These are phyloP conservation scores for Colostygia pectinataria DNA, from an alignment of 2,888 invertebrate genomes.

Conservation along the genomic window DNA sequence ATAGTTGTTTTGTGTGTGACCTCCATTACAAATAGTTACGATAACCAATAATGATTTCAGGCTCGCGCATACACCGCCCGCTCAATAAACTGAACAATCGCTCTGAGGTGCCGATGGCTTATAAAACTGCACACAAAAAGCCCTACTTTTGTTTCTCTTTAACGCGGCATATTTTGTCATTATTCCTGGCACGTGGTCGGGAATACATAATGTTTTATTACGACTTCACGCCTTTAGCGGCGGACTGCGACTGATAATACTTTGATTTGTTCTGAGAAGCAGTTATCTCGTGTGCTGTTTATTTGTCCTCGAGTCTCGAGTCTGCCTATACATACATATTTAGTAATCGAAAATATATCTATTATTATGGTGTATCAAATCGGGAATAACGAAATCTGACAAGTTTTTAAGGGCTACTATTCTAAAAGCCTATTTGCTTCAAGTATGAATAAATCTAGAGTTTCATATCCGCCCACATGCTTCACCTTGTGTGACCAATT, in stretches of 20 bases:
- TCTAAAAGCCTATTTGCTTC: background rate
- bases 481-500: constrained; percentile 2
- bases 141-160: constrained; percentile 69
- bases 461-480: constrained; percentile 15
- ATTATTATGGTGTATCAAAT: no score
- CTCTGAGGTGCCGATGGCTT: constrained; percentile 67
- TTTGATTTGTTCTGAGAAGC: constrained; percentile 76
- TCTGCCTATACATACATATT: no score
- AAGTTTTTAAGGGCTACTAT: no score
- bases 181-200: constrained; percentile 76
- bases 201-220: constrained; percentile 82
- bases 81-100: constrained; percentile 53
- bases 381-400: no score
- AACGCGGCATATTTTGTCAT: constrained; percentile 69
- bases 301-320: constrained; percentile 26
- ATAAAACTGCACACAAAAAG: constrained; percentile 66
- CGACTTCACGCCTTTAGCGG: constrained; percentile 77
- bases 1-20: background rate
- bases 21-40: constrained; percentile 23
- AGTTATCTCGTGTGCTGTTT: constrained; percentile 56
- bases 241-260: constrained; percentile 71
- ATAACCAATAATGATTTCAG: constrained; percentile 29
- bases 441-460: constrained; percentile 13
- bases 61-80: constrained; percentile 38
- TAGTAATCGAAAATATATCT: no score